phyloP scores from a whole-genome alignment of 2,888 invertebrate species.

The Athripsodes cinereus region DNA sequence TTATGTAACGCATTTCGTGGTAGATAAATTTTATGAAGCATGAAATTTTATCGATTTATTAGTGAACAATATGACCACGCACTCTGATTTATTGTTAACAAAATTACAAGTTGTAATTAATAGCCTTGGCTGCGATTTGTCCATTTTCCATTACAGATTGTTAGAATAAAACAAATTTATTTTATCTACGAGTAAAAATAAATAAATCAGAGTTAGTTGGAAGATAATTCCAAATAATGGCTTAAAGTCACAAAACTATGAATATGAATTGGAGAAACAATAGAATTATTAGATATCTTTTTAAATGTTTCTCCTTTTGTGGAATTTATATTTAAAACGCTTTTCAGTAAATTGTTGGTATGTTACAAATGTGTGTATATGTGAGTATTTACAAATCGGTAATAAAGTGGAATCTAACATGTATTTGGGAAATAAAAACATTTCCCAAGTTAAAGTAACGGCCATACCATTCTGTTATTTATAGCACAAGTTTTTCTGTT shows the following conservation, averaged over 20 bases:
- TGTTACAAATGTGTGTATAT: background rate
- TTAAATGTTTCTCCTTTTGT: too few relatives aligned
- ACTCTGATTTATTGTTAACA: background rate
- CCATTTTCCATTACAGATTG: too few relatives aligned
- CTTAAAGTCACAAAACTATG: too few relatives aligned
- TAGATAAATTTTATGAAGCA: background rate
- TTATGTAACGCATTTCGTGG: too few relatives aligned
- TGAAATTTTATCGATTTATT: background rate
- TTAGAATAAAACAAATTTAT: too few relatives aligned
- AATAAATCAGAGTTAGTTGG: too few relatives aligned
- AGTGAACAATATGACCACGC: background rate
- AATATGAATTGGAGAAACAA: too few relatives aligned
- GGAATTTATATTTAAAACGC: too few relatives aligned
- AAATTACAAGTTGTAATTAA: background rate
- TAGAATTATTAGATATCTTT: too few relatives aligned
- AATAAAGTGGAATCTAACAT: background rate
- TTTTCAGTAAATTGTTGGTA: too few relatives aligned
- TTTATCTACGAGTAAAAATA: too few relatives aligned
- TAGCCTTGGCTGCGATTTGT: background rate
- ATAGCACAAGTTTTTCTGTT: conserved; percentile 9
- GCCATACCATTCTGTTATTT: conserved; percentile 11
- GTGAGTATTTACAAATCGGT: background rate
- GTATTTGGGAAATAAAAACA: background rate
- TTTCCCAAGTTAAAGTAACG: background rate
- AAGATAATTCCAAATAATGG: too few relatives aligned